These are phyloP conservation scores for Balanococcus diminutus DNA, from an alignment of 2,888 invertebrate species.

Conservation along the genomic window DNA sequence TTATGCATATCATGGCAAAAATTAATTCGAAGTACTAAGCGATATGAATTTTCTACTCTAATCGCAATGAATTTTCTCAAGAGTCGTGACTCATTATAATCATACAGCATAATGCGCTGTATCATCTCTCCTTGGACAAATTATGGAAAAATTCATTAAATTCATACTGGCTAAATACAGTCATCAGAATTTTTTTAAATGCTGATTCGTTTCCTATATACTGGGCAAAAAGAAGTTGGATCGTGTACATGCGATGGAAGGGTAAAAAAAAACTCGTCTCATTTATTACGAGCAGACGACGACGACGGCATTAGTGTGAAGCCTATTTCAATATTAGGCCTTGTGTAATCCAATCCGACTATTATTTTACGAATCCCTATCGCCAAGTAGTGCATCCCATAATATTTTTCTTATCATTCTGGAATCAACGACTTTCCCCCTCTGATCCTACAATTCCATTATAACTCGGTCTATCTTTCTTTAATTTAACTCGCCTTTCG, in stretches of 20 bases:
- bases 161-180: neutral
- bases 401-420: constrained; percentile 45
- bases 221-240: neutral
- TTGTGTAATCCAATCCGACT: constrained; percentile 34
- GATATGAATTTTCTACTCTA: neutral
- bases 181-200: neutral
- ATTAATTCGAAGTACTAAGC: neutral
- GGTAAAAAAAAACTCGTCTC: constrained; percentile 14
- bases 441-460: constrained; percentile 47
- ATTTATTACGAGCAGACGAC: constrained; percentile 31
- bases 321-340: constrained; percentile 41
- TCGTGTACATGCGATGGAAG: neutral
- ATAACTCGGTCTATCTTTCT: constrained; percentile 46
- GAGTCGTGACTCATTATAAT: neutral
- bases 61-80: neutral
- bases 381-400: constrained; percentile 51
- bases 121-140: neutral
- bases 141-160: neutral
- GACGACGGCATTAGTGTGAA: constrained; percentile 36
- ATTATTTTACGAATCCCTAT: constrained; percentile 51
- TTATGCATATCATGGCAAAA: neutral
- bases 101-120: neutral
- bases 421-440: constrained; percentile 48
- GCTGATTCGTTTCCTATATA: neutral
- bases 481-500: constrained; percentile 39